phyloP scores from a whole-genome alignment of 2,113 vertebrate genomes.

The Agelaius phoeniceus region DNA sequence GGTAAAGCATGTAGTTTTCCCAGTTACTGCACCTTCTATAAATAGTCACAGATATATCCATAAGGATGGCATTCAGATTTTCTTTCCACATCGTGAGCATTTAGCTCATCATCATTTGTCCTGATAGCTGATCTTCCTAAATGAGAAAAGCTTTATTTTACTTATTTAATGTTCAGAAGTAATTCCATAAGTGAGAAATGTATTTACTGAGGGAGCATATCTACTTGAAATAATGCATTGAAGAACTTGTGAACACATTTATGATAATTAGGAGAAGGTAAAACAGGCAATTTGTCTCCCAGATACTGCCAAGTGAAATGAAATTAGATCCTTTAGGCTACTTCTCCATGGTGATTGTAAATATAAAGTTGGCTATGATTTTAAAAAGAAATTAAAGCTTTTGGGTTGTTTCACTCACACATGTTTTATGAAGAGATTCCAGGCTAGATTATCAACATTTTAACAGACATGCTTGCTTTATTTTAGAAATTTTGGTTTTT shows the following conservation, averaged over 20 bases:
- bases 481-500: neutral
- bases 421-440: neutral
- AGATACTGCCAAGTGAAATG: neutral
- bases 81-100: neutral
- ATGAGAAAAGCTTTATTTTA: neutral
- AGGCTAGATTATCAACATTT: neutral
- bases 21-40: neutral
- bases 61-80: neutral
- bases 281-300: conserved; percentile 15
- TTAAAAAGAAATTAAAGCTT: neutral
- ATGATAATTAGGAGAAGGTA: neutral
- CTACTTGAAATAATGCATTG: neutral
- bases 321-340: conserved; percentile 8
- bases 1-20: neutral
- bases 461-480: neutral
- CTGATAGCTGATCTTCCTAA: neutral
- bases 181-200: neutral
- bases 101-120: neutral
- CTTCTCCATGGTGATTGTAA: conserved; percentile 1
- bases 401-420: neutral
- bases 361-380: neutral
- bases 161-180: neutral
- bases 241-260: neutral
- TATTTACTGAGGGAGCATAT: neutral
- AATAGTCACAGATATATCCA: neutral